Base-by-base conservation (phyloP, 2,797 vertebrate genomes). In the Sebastes ruberrimus region DNA sequence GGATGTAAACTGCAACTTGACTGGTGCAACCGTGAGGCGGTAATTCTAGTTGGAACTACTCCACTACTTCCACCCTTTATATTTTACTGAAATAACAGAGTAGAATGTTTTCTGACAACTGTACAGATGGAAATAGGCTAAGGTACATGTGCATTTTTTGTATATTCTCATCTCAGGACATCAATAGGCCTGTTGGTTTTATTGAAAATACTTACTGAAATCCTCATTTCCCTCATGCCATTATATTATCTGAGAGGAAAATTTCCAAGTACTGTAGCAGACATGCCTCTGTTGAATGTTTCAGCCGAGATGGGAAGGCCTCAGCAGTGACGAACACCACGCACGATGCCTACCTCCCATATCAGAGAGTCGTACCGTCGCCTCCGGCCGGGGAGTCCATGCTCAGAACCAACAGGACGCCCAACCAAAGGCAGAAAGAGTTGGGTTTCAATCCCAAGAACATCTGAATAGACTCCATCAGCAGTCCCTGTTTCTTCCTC, bases 401-500 rank as follows among this genome's bases (percentile, higher is more conserved):
- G 4, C 28, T 66, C 55, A 57, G 30, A 65, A 13, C 9, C 46
- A 7, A 4, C 57, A 25, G 14, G 60, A 73, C 2, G 42, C 18
- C 53, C 65, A 14, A 4, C n/a, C 57, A 14, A 59, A 30, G 25
- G 11, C 59, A 25, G 28, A 46, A 5, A 42, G 22, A 66, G 28
- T n/a, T n/a, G 28, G 11, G 2, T 22, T 63, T 62, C 65, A 82
- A 6, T 5, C 38, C 20, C 27, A 33, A 30, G 72, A 80, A 60
- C 66, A 70, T 67, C n/a, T n/a, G 20, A 76, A 42, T 2, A 10
- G 2, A 59, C 13, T 57, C 52, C 64, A 76, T 18, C 75, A 74
- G 20, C 74, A 59, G 46, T 55, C 65, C 16, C 25, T 84, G 25
- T 5, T 62, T 59, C 80, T 87, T 38, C 86, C 90, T 33, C 65